These are phyloP conservation scores for Poeciliopsis presidionis DNA, from an alignment of 2,797 vertebrate genomes.

Conservation along the genomic window DNA sequence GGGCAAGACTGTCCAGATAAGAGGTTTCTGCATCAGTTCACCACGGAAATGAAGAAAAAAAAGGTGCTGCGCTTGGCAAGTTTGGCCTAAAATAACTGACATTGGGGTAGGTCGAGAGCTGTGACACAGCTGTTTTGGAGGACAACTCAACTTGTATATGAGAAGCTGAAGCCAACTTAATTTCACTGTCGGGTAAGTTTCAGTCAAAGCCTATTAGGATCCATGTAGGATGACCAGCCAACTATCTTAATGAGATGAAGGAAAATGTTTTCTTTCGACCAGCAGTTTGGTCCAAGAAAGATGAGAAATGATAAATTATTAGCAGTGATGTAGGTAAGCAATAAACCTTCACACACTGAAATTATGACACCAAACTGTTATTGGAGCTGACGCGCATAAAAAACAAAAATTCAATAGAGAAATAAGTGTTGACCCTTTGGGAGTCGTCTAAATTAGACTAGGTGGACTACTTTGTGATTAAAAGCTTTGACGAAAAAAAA, in stretches of 20 bases:
- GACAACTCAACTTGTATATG: constrained; percentile 62
- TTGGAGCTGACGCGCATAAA: constrained; percentile 13
- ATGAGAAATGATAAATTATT: constrained; percentile 25
- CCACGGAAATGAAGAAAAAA: constrained; percentile 31
- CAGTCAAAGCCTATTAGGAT: constrained; percentile 68
- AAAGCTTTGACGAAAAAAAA: constrained; percentile 24
- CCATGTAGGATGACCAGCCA: constrained; percentile 52
- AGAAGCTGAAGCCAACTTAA: constrained; percentile 64
- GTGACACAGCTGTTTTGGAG: constrained; percentile 79
- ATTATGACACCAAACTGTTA: constrained; percentile 25
- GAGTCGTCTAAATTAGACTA: constrained; percentile 19
- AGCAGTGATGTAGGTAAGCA: constrained; percentile 9
- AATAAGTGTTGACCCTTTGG: constrained; percentile 42
- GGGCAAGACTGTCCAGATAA: constrained; percentile 52
- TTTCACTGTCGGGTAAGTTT: constrained; percentile 75
- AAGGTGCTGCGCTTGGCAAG: constrained; percentile 73
- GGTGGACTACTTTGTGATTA: constrained; percentile 47
- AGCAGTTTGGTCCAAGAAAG: constrained; percentile 24
- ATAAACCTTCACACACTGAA: constrained; percentile 7
- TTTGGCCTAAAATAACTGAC: constrained; percentile 74
- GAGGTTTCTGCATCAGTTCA: constrained; percentile 70
- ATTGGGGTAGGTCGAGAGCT: constrained; percentile 60
- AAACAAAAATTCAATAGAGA: constrained; percentile 17
- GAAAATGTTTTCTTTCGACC: constrained; percentile 47
- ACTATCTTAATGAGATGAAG: constrained; percentile 49